These are phyloP conservation scores for Anisognathus igniventris DNA, from an alignment of 2,797 vertebrate species.

Conservation along the genomic window DNA sequence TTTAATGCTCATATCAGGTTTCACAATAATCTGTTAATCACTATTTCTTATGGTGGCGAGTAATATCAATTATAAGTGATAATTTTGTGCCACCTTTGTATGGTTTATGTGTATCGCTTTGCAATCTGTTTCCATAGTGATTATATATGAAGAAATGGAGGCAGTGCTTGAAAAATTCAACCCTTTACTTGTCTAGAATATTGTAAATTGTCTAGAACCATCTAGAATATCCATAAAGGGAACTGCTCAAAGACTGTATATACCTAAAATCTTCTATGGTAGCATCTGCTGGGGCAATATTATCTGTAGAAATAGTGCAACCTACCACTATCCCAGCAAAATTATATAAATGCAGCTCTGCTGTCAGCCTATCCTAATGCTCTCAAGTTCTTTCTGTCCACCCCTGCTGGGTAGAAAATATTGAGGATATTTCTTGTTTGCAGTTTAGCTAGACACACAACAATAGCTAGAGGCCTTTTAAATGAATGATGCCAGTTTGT, in stretches of 20 bases:
- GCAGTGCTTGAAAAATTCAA: not conserved
- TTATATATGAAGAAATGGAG: not conserved
- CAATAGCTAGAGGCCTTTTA: not conserved
- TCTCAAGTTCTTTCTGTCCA: not conserved
- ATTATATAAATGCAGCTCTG: not conserved
- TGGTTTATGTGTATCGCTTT: not conserved
- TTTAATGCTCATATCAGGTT: not conserved
- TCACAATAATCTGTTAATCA: not conserved
- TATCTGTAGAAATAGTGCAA: not conserved
- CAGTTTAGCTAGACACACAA: accelerated
- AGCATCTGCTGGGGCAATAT: not conserved
- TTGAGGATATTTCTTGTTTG: not conserved
- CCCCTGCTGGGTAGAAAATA: not conserved
- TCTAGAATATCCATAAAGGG: not conserved
- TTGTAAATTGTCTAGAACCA: not conserved
- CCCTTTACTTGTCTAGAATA: not conserved
- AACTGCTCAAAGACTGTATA: not conserved
- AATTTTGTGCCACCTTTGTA: not conserved
- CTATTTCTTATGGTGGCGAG: not conserved
- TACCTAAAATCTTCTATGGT: not conserved
- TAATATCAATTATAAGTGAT: not conserved
- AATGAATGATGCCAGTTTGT: not conserved
- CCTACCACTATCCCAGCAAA: not conserved
- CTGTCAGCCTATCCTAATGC: not conserved
- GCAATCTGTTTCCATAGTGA: constrained; percentile 51